These are phyloP conservation scores for Carassius auratus DNA, from an alignment of 2,113 vertebrate species.

Conservation along the genomic window DNA sequence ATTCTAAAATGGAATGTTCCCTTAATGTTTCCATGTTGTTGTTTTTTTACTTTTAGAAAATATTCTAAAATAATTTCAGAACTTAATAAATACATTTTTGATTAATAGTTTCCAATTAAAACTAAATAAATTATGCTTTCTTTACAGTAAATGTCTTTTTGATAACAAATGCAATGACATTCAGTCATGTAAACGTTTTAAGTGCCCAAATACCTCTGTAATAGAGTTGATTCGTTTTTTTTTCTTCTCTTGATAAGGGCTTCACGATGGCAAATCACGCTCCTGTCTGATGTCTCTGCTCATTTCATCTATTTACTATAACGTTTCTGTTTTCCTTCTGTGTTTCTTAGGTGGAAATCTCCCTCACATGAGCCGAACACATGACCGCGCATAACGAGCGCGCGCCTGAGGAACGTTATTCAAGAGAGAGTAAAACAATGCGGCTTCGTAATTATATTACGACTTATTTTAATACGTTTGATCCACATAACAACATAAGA, in stretches of 20 bases:
- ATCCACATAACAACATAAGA: neutral
- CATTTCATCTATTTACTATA: conserved; percentile 38
- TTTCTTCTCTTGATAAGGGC: too few relatives aligned
- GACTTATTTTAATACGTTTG: neutral
- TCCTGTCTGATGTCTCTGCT: neutral
- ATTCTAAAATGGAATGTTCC: too few relatives aligned
- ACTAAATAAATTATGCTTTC: neutral
- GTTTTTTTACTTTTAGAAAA: too few relatives aligned
- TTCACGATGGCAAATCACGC: neutral
- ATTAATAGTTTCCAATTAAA: neutral
- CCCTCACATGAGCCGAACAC: conserved; percentile 87
- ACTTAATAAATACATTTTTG: too few relatives aligned
- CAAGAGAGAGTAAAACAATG: conserved; percentile 31
- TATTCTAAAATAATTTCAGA: too few relatives aligned
- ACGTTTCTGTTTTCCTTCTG: neutral
- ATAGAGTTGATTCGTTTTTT: neutral
- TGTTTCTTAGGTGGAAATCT: conserved; percentile 71
- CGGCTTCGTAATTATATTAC: conserved; percentile 24
- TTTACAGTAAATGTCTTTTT: neutral
- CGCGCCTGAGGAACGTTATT: conserved; percentile 48
- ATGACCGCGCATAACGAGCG: conserved; percentile 72
- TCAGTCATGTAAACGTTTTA: neutral
- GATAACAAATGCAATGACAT: neutral
- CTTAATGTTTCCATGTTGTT: too few relatives aligned
- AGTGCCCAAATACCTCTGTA: neutral